Conservation (phyloP, 2,113 vertebrate species). For the Fregata magnificens region DNA sequence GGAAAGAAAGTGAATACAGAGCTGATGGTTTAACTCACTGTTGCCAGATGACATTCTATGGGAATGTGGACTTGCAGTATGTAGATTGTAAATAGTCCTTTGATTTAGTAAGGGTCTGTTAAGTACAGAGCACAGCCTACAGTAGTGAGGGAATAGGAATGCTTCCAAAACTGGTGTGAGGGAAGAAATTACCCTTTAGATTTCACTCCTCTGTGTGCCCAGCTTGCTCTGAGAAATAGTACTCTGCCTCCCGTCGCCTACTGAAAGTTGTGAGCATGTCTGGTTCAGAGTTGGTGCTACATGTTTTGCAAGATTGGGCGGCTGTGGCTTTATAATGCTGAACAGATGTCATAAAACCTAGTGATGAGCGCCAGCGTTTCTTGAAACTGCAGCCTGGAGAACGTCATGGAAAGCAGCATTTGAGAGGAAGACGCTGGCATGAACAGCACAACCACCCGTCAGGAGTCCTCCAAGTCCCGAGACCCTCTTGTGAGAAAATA, state of each 20-base stretch:
- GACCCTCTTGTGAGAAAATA: background rate
- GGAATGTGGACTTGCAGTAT: conserved; percentile 46
- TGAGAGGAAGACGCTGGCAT: background rate
- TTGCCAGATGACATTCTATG: conserved; percentile 36
- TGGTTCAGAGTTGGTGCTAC: background rate
- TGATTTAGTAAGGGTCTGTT: conserved; percentile 34
- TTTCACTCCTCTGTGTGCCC: background rate
- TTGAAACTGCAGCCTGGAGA: background rate
- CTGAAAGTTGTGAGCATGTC: background rate
- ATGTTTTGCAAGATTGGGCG: background rate
- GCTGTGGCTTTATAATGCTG: background rate
- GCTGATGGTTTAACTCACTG: background rate
- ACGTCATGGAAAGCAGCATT: background rate
- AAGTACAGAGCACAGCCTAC: conserved; percentile 13
- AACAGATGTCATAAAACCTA: conserved; percentile 14
- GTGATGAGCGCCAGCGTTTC: background rate
- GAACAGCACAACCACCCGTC: background rate
- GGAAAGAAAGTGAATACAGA: conserved; percentile 1
- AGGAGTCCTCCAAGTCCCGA: background rate
- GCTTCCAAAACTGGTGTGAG: conserved; percentile 4
- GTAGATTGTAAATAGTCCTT: conserved; percentile 47
- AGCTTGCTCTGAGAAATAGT: background rate
- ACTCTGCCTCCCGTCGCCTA: background rate
- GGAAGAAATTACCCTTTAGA: background rate
- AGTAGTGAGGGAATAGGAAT: background rate